Conservation (phyloP, 1,140 invertebrate species). For the Phymastichus coffea region DNA sequence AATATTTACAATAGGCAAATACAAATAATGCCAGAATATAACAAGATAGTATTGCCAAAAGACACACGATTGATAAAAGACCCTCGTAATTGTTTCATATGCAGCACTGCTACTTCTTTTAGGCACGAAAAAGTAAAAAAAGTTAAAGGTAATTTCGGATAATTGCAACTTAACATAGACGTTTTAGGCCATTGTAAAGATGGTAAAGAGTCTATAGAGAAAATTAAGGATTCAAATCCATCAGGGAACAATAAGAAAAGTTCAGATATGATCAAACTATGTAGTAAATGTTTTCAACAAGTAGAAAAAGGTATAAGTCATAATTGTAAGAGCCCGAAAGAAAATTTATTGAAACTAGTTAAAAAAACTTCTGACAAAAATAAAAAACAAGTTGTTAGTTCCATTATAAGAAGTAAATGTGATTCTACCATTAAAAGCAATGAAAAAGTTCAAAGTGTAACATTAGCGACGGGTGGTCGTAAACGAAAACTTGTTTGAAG, state of each 20-base stretch:
- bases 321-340: not conserved
- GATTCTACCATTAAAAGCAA: not conserved
- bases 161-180: not conserved
- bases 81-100: not conserved
- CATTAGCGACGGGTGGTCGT: not conserved
- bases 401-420: slow-evolving; percentile 9
- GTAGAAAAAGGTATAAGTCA: slow-evolving; percentile 2
- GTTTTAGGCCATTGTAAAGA: not conserved
- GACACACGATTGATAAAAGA: not conserved
- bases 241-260: not conserved
- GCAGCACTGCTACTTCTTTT: too few relatives aligned
- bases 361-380: slow-evolving; percentile 4
- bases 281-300: slow-evolving; percentile 6
- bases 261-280: not conserved
- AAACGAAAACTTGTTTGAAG: not conserved
- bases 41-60: slow-evolving; percentile 3
- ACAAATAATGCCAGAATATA: slow-evolving; percentile 1
- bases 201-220: not conserved
- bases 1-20: too few relatives aligned
- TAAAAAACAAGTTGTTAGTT: slow-evolving; percentile 8
- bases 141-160: not conserved
- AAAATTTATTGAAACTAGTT: slow-evolving; percentile 14
- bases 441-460: not conserved
- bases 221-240: not conserved
- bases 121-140: not conserved